A percentile compares a stretch with the other conserved stretches of the same genome.
Conservation (phyloP, 2,888 invertebrate genomes). For the Drosophila recens region DNA sequence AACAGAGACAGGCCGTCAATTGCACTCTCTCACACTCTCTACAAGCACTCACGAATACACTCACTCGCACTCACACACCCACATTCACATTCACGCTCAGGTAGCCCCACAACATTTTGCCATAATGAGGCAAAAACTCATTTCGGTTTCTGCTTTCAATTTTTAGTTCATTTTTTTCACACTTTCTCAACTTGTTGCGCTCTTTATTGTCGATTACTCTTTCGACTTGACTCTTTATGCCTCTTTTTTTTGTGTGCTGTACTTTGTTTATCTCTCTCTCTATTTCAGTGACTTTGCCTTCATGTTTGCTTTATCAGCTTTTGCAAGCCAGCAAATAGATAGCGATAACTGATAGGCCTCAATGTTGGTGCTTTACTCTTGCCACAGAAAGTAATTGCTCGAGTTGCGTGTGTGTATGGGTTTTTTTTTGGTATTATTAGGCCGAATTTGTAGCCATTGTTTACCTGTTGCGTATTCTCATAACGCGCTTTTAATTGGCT, state of each 20-base stretch:
- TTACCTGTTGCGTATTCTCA: conserved; percentile 67
- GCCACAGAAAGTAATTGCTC: conserved; percentile 14
- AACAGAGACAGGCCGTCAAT: conserved; percentile 43
- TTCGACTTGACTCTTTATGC: conserved; percentile 27
- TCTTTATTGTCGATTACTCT: conserved; percentile 47
- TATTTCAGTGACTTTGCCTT: conserved; percentile 5
- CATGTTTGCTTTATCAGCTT: conserved; percentile 72
- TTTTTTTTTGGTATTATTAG: conserved; percentile 57
- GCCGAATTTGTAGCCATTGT: conserved; percentile 50
- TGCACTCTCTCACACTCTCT: conserved; percentile 27
- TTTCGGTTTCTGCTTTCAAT: conserved; percentile 51
- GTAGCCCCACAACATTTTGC: conserved; percentile 39
- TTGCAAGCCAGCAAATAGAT: conserved; percentile 70
- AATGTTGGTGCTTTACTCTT: conserved; percentile 13
- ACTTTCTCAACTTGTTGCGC: conserved; percentile 63
- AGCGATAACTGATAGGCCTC: conserved; percentile 62
- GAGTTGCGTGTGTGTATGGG: conserved; percentile 45
- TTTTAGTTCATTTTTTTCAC: conserved; percentile 22
- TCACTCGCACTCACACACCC: conserved; percentile 12
- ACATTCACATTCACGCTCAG: conserved; percentile 25
- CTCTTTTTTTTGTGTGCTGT: neutral
- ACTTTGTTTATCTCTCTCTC: conserved; percentile 36
- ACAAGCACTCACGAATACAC: conserved; percentile 26
- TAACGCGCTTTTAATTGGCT: conserved; percentile 72
- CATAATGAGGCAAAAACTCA: conserved; percentile 64